phyloP scores from a whole-genome alignment of 2,113 vertebrate genomes.

The Varanus komodoensis region DNA sequence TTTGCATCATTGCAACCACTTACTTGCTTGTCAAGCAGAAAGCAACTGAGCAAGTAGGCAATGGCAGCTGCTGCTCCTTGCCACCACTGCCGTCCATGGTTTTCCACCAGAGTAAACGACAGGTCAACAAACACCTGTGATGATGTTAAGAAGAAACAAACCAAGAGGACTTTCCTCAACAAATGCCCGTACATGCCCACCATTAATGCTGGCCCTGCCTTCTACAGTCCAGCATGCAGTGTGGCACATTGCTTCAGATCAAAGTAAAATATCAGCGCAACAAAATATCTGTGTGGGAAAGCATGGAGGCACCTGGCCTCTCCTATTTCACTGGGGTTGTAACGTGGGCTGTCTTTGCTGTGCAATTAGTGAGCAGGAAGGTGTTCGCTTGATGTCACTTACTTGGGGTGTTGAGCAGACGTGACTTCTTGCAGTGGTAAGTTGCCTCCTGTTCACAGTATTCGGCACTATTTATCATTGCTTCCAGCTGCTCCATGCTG shows the following conservation, averaged over 20 bases:
- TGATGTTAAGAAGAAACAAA: too few relatives aligned
- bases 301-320: neutral
- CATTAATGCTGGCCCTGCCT: neutral
- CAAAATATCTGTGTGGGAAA: neutral
- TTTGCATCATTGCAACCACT: too few relatives aligned
- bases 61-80: too few relatives aligned
- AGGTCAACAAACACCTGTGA: too few relatives aligned
- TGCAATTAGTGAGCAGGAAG: neutral
- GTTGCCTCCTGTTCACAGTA: slow-evolving; percentile 93
- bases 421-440: slow-evolving; percentile 91
- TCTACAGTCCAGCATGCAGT: neutral
- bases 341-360: neutral
- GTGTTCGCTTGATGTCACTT: slow-evolving; percentile 42
- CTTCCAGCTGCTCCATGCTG: slow-evolving; percentile 84
- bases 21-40: too few relatives aligned
- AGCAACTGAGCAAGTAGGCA: too few relatives aligned
- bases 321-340: neutral
- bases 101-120: too few relatives aligned
- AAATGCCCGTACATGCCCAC: too few relatives aligned
- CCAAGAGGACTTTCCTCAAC: too few relatives aligned
- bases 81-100: too few relatives aligned
- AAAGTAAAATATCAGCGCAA: neutral
- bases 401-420: slow-evolving; percentile 92
- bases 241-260: neutral
- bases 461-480: slow-evolving; percentile 85